Base-by-base conservation (phyloP, 1,140 invertebrate species). In the Lepidurus apus region DNA sequence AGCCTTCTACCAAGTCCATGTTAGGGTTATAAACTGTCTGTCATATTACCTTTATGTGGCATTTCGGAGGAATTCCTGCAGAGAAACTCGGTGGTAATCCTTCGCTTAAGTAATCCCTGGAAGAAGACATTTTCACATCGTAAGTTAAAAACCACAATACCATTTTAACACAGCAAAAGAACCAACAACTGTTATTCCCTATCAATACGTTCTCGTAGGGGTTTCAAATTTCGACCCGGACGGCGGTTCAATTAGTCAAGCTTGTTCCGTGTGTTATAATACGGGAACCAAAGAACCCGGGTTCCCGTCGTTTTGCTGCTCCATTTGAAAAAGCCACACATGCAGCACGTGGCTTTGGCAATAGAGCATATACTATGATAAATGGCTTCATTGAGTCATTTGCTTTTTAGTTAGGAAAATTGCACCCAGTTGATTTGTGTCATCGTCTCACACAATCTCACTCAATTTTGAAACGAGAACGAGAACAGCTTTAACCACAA, bases 321-420 rank as follows among this genome's bases (percentile, higher is more conserved):
- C 53, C 53, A 21, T 65, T 65, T 65, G 17, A 13, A 34, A 34
- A 65, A 21, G 53, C 13, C 53, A 65, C 21, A 65, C 53, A 65
- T 65, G 53, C 53, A 65, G 53, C 53, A 65, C 53, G 53, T 65
- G 53, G 53, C 53, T 65, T 65, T 13, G 53, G 53, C 5, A 65
- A 65, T 65, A 7, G 0, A 65, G 53, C 53, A n/a, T n/a, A 34
- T 34, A 65, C 13, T n/a, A 21, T 65, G 53, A 65, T 21, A 65
- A 65, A 65, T n/a, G 21, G 21, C 53, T 21, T 65, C 21, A 65
- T 65, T n/a, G 8, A 65, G 53, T 65, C 21, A 21, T 17, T 7
- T n/a, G 17, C 21, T 65, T 7, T 21, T 65, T 17, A 21, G 17
- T 11, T 11, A 17, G 4, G 45, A 47, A 47, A 10, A 10, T 47